These are phyloP conservation scores for Sebastes minor DNA, from an alignment of 2,797 vertebrate species.

Conservation along the genomic window DNA sequence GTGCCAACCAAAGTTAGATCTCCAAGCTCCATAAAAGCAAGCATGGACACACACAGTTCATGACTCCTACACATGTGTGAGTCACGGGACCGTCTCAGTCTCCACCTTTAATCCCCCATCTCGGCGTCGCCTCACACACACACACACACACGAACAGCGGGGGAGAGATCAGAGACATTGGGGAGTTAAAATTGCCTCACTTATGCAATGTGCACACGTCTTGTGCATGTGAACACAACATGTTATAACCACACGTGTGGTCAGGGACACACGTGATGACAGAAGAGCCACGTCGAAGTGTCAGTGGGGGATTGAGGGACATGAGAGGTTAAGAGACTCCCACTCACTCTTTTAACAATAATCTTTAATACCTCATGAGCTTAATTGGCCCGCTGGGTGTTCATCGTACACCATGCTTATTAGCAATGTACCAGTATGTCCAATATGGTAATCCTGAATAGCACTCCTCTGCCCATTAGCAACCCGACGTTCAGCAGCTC, in stretches of 20 bases:
- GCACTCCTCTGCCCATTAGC: background rate
- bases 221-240: background rate
- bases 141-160: background rate
- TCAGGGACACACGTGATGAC: background rate
- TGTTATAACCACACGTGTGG: background rate
- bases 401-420: background rate
- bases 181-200: background rate
- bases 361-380: background rate
- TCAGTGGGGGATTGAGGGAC: background rate
- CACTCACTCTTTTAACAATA: slow-evolving; percentile 5
- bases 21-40: background rate
- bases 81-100: slow-evolving; percentile 1
- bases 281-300: background rate
- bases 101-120: background rate
- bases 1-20: background rate
- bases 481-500: background rate
- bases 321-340: background rate
- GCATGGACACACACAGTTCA: background rate
- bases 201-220: background rate
- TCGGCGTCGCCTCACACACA: background rate
- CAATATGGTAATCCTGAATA: background rate
- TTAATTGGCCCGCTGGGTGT: background rate
- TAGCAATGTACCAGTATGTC: background rate
- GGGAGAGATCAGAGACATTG: background rate
- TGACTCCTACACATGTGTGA: slow-evolving; percentile 8